Evolutionary conservation across 2,888 invertebrate genomes (phyloP).

Genomic region (Athalia cordata): DNA sequence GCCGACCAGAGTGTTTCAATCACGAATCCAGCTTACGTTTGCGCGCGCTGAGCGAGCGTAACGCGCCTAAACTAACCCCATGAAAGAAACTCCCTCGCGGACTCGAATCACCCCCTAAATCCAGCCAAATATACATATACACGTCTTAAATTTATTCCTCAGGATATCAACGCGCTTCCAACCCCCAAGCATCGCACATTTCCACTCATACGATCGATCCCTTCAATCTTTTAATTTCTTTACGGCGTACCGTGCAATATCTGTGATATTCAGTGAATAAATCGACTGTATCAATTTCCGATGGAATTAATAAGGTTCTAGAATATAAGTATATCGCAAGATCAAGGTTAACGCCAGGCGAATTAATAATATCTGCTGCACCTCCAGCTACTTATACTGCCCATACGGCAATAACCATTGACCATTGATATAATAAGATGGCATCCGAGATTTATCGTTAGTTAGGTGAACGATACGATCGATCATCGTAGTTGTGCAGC

Average conservation of each 20-base stretch:
- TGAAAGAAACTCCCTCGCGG: slow-evolving; percentile 23
- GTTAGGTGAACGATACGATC: neutral
- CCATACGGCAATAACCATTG: slow-evolving; percentile 21
- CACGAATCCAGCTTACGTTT: slow-evolving; percentile 40
- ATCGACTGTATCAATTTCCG: neutral
- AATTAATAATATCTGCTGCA: too few species aligned
- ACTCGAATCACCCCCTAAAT: slow-evolving; percentile 28
- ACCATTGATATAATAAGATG: too few species aligned
- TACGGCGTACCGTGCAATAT: neutral
- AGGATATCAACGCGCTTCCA: neutral
- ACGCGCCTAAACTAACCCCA: slow-evolving; percentile 33
- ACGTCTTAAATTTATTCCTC: slow-evolving; percentile 20
- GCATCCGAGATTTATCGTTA: neutral
- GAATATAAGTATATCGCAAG: too few species aligned
- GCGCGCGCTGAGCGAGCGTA: slow-evolving; percentile 27
- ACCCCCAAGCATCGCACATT: neutral
- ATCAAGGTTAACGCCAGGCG: too few species aligned
- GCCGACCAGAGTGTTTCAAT: slow-evolving; percentile 37
- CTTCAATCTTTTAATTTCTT: neutral
- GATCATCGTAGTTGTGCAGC: neutral
- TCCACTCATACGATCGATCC: neutral
- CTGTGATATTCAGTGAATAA: neutral
- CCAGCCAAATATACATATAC: neutral
- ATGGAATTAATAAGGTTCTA: too few species aligned
- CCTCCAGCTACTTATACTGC: too few species aligned